Conservation (phyloP, 2,888 invertebrate species). For the Unio pictorum region DNA sequence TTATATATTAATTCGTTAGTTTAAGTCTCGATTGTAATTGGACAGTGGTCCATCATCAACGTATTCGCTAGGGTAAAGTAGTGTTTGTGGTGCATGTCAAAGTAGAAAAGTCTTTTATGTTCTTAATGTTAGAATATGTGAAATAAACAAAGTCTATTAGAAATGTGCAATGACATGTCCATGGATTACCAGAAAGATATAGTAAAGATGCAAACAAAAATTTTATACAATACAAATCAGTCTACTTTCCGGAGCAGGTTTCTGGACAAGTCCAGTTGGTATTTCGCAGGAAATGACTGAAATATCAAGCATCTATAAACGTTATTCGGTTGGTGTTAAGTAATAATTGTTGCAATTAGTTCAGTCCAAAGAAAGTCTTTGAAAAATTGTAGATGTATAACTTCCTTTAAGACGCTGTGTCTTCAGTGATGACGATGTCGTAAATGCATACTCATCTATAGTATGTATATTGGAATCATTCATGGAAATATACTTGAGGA, state of each 20-base stretch:
- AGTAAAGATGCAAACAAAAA: conserved; percentile 23
- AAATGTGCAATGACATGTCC: conserved; percentile 35
- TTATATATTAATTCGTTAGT: not conserved
- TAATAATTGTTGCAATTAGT: conserved; percentile 8
- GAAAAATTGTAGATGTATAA: conserved; percentile 6
- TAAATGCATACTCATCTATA: not conserved
- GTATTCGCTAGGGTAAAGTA: not conserved
- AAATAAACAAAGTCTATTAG: conserved; percentile 7
- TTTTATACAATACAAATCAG: conserved; percentile 14
- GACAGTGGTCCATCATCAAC: conserved; percentile 8
- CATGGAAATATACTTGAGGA: too few relatives aligned
- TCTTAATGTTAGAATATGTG: not conserved
- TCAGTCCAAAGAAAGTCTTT: conserved; percentile 12
- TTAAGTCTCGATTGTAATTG: conserved; percentile 7
- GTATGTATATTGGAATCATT: not conserved
- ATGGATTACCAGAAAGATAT: conserved; percentile 31
- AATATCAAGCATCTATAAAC: conserved; percentile 25
- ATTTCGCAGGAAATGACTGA: conserved; percentile 35
- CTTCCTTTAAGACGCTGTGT: not conserved
- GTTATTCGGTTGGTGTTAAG: conserved; percentile 20
- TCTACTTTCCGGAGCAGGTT: conserved; percentile 33
- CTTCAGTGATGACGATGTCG: not conserved
- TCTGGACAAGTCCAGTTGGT: conserved; percentile 28
- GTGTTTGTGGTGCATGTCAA: conserved; percentile 9
- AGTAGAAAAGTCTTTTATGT: conserved; percentile 4